These are phyloP conservation scores for Seriola aureovittata DNA, from an alignment of 2,113 vertebrate species.

Conservation along the genomic window DNA sequence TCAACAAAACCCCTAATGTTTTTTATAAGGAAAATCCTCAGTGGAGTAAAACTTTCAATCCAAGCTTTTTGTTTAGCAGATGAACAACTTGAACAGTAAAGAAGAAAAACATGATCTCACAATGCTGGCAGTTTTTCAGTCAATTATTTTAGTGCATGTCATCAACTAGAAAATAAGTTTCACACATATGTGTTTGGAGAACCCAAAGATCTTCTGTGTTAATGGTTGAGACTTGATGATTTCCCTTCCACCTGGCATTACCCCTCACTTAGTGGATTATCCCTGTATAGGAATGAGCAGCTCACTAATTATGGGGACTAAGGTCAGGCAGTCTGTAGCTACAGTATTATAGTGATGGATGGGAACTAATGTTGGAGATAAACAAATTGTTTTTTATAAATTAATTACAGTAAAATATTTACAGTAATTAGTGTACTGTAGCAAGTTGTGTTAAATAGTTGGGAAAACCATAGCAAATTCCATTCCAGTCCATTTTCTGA, in stretches of 20 bases:
- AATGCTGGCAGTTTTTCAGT: too few species aligned
- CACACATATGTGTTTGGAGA: too few species aligned
- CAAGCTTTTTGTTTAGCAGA: background rate
- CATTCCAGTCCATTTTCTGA: background rate
- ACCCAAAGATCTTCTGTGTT: too few species aligned
- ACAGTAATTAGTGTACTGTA: background rate
- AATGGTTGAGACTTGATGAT: too few species aligned
- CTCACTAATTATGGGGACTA: background rate
- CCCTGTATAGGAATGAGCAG: background rate
- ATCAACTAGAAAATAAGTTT: too few species aligned
- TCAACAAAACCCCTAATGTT: too few species aligned
- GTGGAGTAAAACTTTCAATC: too few species aligned
- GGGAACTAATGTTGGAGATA: too few species aligned
- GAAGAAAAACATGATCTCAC: background rate
- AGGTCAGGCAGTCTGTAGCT: background rate
- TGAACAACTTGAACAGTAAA: background rate
- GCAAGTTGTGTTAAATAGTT: background rate
- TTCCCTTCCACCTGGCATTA: background rate
- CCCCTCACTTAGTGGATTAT: background rate
- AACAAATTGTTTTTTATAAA: too few species aligned
- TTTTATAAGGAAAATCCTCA: too few species aligned
- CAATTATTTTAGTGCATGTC: too few species aligned
- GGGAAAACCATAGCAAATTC: background rate
- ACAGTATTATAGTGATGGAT: background rate
- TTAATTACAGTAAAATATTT: too few species aligned